Conservation (phyloP, 2,888 invertebrate species). For the Drosophila maculinotata region DNA sequence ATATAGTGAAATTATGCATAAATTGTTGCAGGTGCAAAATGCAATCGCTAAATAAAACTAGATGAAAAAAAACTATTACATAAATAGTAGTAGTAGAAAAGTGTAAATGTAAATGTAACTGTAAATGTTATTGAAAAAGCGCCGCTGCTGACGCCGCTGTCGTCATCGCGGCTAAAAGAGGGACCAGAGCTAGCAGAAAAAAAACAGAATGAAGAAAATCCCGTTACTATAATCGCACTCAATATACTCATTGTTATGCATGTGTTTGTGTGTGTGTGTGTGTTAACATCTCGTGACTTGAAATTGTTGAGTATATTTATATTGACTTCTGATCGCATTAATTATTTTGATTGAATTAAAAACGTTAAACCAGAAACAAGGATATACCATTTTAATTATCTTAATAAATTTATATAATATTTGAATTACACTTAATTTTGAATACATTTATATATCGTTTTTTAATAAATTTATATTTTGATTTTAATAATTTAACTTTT, state of each 20-base stretch:
- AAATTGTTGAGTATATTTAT: constrained; percentile 61
- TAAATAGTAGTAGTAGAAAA: constrained; percentile 76
- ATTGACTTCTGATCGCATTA: constrained; percentile 62
- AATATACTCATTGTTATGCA: constrained; percentile 56
- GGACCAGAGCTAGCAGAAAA: constrained; percentile 50
- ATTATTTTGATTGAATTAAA: too few relatives aligned
- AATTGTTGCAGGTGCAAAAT: constrained; percentile 52
- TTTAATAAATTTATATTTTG: too few relatives aligned
- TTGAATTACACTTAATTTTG: too few relatives aligned
- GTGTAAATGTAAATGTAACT: constrained; percentile 80
- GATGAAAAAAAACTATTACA: constrained; percentile 72
- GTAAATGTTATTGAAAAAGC: constrained; percentile 69
- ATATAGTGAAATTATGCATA: constrained; percentile 60
- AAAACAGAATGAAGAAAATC: constrained; percentile 27
- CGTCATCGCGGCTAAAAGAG: constrained; percentile 73
- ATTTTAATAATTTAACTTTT: too few relatives aligned
- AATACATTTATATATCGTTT: too few relatives aligned
- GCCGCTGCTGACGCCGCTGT: constrained; percentile 70
- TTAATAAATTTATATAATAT: too few relatives aligned
- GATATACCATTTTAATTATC: too few relatives aligned
- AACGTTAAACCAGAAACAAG: too few relatives aligned
- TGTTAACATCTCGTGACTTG: constrained; percentile 64
- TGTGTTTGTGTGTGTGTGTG: constrained; percentile 25
- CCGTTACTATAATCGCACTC: constrained; percentile 62
- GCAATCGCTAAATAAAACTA: constrained; percentile 52